Evolutionary conservation across 2,797 vertebrate species (phyloP).

Genomic region (Chaetophractus vellerosus): DNA sequence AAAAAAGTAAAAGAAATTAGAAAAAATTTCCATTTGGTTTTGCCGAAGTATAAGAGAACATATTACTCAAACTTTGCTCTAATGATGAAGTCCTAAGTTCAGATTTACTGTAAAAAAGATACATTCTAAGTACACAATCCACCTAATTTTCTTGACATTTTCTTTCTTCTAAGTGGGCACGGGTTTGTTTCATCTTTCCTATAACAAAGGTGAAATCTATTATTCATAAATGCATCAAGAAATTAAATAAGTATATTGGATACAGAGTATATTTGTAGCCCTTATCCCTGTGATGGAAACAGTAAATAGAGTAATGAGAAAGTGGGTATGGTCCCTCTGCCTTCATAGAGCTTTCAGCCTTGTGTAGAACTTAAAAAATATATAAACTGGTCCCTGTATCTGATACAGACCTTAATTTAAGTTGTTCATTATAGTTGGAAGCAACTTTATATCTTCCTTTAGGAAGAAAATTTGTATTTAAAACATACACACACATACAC

Average conservation of each 20-base stretch:
- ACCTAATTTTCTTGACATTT: background rate
- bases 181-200: background rate
- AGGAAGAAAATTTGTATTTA: slow-evolving; percentile 59
- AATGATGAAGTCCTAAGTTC: background rate
- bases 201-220: background rate
- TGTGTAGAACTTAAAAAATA: background rate
- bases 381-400: background rate
- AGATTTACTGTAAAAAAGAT: background rate
- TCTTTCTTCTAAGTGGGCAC: background rate
- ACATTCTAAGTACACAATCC: background rate
- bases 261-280: background rate
- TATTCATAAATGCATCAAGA: background rate
- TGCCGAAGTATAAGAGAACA: background rate
- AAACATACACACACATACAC: slow-evolving; percentile 7
- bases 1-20: background rate
- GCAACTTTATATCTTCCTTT: background rate
- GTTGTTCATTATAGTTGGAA: slow-evolving; percentile 35
- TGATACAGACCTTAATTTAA: slow-evolving; percentile 49
- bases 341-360: background rate
- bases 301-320: background rate
- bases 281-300: background rate
- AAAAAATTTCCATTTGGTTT: slow-evolving; percentile 15
- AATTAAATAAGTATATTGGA: background rate
- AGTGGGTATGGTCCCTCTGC: background rate
- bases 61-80: background rate